Conservation (phyloP, 2,113 vertebrate species). For the Labeo rohita region DNA sequence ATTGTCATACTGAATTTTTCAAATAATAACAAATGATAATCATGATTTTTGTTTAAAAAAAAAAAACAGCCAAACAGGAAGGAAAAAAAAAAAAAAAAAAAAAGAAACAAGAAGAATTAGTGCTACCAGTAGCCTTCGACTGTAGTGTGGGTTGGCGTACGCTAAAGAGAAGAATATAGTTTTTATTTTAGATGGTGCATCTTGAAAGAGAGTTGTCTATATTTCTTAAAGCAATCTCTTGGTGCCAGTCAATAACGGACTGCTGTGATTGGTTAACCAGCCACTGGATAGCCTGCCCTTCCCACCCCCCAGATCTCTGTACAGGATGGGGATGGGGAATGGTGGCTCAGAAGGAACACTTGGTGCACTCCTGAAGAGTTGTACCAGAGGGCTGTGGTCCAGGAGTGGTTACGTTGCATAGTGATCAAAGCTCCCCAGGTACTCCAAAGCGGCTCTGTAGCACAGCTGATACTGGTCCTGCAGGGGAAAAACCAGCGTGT, state of each 20-base stretch:
- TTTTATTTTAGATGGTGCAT: conserved; percentile 60
- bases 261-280: conserved; percentile 67
- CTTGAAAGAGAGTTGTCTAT: conserved; percentile 67
- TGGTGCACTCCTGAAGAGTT: conserved; percentile 56
- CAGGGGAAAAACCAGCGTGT: background rate
- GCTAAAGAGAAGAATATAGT: conserved; percentile 62
- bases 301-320: conserved; percentile 63
- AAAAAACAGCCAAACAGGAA: conserved; percentile 66
- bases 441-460: conserved; percentile 96
- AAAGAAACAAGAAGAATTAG: conserved; percentile 55
- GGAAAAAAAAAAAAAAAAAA: too few species aligned
- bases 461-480: conserved; percentile 99
- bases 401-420: conserved; percentile 94
- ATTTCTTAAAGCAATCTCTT: conserved; percentile 69
- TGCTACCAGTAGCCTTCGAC: conserved; percentile 76
- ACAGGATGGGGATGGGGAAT: conserved; percentile 77
- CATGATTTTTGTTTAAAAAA: conserved; percentile 39
- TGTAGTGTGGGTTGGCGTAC: conserved; percentile 68
- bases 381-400: conserved; percentile 39
- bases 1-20: conserved; percentile 56
- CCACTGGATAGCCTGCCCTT: conserved; percentile 37
- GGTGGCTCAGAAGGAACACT: conserved; percentile 81
- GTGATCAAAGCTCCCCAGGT: conserved; percentile 98
- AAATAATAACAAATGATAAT: conserved; percentile 52
- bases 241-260: conserved; percentile 52